phyloP scores from a whole-genome alignment of 2,888 invertebrate genomes.

The Bruchidius siliquastri region DNA sequence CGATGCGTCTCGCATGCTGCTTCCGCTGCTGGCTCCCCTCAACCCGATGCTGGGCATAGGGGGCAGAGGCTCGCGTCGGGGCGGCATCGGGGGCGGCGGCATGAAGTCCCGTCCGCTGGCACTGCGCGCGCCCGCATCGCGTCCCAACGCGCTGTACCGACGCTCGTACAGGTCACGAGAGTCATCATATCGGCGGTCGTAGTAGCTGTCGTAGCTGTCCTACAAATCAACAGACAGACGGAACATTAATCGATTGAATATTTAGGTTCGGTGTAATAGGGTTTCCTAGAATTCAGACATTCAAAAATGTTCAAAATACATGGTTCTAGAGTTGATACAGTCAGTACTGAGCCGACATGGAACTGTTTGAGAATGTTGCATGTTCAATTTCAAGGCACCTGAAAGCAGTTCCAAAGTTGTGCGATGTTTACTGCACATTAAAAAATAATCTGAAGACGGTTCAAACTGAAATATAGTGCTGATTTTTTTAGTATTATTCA shows the following conservation, averaged over 20 bases:
- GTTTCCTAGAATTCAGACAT: too few species aligned
- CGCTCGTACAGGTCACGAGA: constrained; percentile 77
- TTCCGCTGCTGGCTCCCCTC: constrained; percentile 56
- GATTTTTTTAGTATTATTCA: too few species aligned
- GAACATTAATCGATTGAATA: not conserved
- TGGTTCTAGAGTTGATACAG: too few species aligned
- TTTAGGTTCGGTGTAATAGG: too few species aligned
- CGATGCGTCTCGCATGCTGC: constrained; percentile 62
- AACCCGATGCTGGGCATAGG: constrained; percentile 57
- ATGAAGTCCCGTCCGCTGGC: constrained; percentile 60
- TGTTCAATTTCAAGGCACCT: too few species aligned
- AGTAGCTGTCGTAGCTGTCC: constrained; percentile 75
- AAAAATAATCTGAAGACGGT: too few species aligned
- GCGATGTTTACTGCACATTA: too few species aligned
- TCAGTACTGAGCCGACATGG: too few species aligned
- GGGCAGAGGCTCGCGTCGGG: constrained; percentile 72
- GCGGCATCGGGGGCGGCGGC: constrained; percentile 69
- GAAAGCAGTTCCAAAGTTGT: too few species aligned
- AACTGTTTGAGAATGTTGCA: too few species aligned
- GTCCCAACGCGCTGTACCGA: constrained; percentile 61
- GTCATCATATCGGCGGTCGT: constrained; percentile 76
- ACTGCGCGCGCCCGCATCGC: constrained; percentile 42
- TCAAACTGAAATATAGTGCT: too few species aligned
- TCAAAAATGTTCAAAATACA: too few species aligned
- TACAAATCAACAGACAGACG: constrained; percentile 30